Percentiles rank a stretch among this genome's conserved stretches.
phyloP scores from a whole-genome alignment of 2,113 vertebrate genomes.

The Dendrocopos noguchii region DNA sequence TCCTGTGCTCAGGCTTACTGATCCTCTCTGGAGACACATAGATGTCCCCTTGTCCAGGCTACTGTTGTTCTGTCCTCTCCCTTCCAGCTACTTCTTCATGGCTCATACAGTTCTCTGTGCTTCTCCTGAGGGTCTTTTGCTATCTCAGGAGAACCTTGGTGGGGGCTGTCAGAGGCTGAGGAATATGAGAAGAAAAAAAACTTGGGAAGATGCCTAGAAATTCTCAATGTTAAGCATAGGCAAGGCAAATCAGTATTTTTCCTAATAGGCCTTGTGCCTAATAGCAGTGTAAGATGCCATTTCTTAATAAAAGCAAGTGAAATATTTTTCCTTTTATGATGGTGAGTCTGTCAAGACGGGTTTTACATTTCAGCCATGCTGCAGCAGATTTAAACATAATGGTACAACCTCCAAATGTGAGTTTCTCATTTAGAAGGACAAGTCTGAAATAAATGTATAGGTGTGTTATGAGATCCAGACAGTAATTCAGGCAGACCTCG shows the following conservation, averaged over 20 bases:
- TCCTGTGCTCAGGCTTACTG: neutral
- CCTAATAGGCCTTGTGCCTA: neutral
- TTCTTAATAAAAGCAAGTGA: neutral
- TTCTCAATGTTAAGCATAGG: neutral
- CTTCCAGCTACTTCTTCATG: neutral
- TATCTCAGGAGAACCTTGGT: neutral
- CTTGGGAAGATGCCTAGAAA: neutral
- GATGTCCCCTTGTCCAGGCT: neutral
- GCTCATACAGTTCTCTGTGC: neutral
- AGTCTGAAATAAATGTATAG: neutral
- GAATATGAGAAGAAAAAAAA: neutral
- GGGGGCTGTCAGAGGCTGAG: neutral
- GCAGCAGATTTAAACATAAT: neutral
- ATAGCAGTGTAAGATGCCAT: neutral
- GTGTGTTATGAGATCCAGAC: neutral
- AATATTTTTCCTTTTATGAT: neutral
- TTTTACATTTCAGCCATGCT: neutral
- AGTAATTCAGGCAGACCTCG: neutral
- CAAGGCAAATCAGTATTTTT: neutral
- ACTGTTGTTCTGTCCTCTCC: fast-evolving
- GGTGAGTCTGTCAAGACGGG: neutral
- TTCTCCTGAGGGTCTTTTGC: neutral
- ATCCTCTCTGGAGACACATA: neutral
- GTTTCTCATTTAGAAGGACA: neutral
- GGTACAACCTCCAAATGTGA: neutral